These are phyloP conservation scores for Phalacrocorax brasilianus DNA, from an alignment of 2,113 vertebrate genomes.

Conservation along the genomic window DNA sequence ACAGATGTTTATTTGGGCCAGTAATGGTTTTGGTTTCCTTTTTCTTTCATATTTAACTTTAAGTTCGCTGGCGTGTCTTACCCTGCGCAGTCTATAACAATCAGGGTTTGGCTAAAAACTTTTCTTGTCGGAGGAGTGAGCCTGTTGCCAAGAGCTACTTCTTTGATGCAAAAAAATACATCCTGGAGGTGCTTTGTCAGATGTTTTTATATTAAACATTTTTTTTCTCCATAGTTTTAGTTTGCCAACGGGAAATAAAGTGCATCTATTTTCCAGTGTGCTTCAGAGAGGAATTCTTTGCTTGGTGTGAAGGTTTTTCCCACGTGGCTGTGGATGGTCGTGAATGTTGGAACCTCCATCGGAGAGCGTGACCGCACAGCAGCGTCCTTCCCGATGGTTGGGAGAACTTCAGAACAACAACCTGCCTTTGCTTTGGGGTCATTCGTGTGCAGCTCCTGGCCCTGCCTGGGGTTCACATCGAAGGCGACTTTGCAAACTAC, in stretches of 20 bases:
- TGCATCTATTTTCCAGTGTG: constrained; percentile 55
- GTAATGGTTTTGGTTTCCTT: constrained; percentile 38
- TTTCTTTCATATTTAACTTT: constrained; percentile 20
- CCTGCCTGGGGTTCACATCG: neutral
- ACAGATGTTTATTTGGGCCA: constrained; percentile 51
- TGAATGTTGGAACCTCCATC: neutral
- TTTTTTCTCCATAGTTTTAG: constrained; percentile 34
- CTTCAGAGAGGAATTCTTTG: constrained; percentile 55
- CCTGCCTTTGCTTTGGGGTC: neutral
- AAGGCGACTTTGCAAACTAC: neutral
- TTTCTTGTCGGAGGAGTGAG: constrained; percentile 6
- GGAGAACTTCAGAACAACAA: neutral
- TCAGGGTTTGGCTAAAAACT: constrained; percentile 18
- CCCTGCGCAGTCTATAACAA: constrained; percentile 6
- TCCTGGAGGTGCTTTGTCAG: constrained; percentile 77
- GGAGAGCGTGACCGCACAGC: neutral
- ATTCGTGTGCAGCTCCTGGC: neutral
- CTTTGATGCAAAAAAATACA: constrained; percentile 74
- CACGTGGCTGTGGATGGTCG: neutral
- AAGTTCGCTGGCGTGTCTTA: constrained; percentile 13
- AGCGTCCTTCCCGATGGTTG: accelerated
- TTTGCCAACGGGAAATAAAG: constrained; percentile 60
- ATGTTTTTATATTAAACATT: constrained; percentile 77
- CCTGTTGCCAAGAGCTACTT: constrained; percentile 71
- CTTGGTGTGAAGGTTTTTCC: neutral